Conservation (phyloP, 2,113 vertebrate species). For the Cheilinus undulatus region DNA sequence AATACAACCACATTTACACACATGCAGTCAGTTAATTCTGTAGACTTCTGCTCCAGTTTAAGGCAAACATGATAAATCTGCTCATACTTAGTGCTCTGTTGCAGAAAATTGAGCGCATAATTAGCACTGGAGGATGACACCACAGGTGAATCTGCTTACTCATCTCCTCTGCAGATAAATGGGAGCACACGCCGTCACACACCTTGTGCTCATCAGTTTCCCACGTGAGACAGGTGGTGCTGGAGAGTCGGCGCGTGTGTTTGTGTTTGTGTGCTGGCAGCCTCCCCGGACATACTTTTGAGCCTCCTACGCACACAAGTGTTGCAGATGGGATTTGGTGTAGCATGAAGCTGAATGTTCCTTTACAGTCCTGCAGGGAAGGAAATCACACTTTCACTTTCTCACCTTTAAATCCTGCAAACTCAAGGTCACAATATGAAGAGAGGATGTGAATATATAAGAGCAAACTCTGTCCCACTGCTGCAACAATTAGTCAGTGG, state of each 20-base stretch:
- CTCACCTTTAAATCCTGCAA: conserved; percentile 21
- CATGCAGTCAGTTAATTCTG: conserved; percentile 6
- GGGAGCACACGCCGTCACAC: conserved; percentile 52
- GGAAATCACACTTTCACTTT: conserved; percentile 38
- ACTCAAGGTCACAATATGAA: conserved; percentile 17
- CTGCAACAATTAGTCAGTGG: neutral
- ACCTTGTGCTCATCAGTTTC: conserved; percentile 66
- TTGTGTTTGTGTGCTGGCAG: conserved; percentile 62
- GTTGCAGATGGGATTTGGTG: conserved; percentile 69
- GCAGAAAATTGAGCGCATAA: conserved; percentile 61
- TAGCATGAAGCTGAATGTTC: conserved; percentile 47
- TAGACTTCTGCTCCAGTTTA: conserved; percentile 27
- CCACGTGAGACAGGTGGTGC: conserved; percentile 72
- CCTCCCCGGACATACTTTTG: conserved; percentile 58
- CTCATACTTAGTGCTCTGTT: conserved; percentile 34
- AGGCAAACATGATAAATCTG: conserved; percentile 35
- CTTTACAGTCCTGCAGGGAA: conserved; percentile 30
- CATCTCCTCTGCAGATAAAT: conserved; percentile 68
- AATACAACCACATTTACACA: conserved; percentile 6
- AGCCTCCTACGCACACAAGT: conserved; percentile 58
- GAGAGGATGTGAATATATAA: neutral
- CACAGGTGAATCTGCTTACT: conserved; percentile 68
- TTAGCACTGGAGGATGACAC: conserved; percentile 54
- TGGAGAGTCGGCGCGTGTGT: conserved; percentile 48
- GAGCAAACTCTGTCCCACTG: neutral